Evolutionary conservation across 2,113 vertebrate genomes (phyloP).

Genomic region (Thryonomys swinderianus): DNA sequence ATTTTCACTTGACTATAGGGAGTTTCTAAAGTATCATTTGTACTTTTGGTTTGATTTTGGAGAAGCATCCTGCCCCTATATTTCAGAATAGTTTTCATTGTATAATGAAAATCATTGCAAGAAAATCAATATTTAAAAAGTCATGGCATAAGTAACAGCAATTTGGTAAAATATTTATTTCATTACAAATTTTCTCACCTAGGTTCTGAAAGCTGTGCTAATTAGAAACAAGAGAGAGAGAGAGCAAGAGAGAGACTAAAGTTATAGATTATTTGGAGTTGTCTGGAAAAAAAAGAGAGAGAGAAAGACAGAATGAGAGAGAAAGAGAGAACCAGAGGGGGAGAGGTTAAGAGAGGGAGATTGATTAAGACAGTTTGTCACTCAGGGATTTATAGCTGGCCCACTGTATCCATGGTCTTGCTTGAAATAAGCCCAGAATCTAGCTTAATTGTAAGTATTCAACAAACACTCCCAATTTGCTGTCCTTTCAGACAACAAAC

Average conservation of each 20-base stretch:
- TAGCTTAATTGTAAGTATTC: conserved; percentile 63
- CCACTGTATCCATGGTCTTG: background rate
- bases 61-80: background rate
- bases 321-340: background rate
- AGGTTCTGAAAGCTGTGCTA: background rate
- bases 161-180: conserved; percentile 47
- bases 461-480: conserved; percentile 31
- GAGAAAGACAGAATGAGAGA: background rate
- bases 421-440: conserved; percentile 49
- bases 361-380: background rate
- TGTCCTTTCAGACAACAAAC: conserved; percentile 20
- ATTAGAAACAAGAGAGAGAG: conserved; percentile 51
- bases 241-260: background rate
- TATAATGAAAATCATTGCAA: conserved; percentile 48
- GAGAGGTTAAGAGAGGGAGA: background rate
- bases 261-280: conserved; percentile 27
- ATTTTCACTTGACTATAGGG: conserved; percentile 18
- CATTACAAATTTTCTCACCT: conserved; percentile 49
- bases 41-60: background rate
- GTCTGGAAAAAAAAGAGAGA: background rate
- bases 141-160: conserved; percentile 5
- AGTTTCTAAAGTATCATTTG: conserved; percentile 20
- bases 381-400: background rate
- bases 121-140: conserved; percentile 46
- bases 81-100: conserved; percentile 47